These are phyloP conservation scores for Ibycter americanus DNA, from an alignment of 2,797 vertebrate genomes.

Conservation along the genomic window DNA sequence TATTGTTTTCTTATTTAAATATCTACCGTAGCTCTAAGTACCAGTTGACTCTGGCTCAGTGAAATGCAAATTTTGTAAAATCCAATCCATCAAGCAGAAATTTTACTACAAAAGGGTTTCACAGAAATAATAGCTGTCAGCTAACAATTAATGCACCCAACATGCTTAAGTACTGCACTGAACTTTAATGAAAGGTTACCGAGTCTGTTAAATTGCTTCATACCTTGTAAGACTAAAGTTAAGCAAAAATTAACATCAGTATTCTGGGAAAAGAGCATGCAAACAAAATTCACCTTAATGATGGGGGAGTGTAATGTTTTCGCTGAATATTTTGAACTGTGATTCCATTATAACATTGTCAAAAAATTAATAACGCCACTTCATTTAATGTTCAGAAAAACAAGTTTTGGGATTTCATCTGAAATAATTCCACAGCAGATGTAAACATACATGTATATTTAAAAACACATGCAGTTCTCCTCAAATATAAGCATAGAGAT, in stretches of 20 bases:
- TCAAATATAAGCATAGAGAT: rapidly evolving
- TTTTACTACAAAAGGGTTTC: slow-evolving; percentile 75
- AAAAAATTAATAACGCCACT: neutral
- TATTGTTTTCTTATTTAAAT: slow-evolving; percentile 50
- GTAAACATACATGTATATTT: rapidly evolving
- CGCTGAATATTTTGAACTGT: slow-evolving; percentile 57
- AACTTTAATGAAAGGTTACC: slow-evolving; percentile 81
- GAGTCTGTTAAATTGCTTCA: slow-evolving; percentile 76
- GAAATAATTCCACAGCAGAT: neutral
- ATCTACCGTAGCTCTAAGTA: slow-evolving; percentile 6
- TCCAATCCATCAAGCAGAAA: slow-evolving; percentile 77
- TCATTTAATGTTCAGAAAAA: neutral
- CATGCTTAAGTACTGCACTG: slow-evolving; percentile 74
- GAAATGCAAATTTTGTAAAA: slow-evolving; percentile 76
- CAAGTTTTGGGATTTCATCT: neutral
- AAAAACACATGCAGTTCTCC: neutral
- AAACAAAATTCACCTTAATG: slow-evolving; percentile 74
- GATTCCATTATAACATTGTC: slow-evolving; percentile 60
- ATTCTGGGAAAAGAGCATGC: slow-evolving; percentile 66
- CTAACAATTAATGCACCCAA: slow-evolving; percentile 79
- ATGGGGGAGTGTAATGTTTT: slow-evolving; percentile 70
- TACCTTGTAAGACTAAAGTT: slow-evolving; percentile 74
- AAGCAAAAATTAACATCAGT: slow-evolving; percentile 78
- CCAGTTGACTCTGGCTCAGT: slow-evolving; percentile 59
- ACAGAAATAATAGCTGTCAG: slow-evolving; percentile 80